phyloP scores from a whole-genome alignment of 2,797 vertebrate genomes.

The Decapterus maruadsi region DNA sequence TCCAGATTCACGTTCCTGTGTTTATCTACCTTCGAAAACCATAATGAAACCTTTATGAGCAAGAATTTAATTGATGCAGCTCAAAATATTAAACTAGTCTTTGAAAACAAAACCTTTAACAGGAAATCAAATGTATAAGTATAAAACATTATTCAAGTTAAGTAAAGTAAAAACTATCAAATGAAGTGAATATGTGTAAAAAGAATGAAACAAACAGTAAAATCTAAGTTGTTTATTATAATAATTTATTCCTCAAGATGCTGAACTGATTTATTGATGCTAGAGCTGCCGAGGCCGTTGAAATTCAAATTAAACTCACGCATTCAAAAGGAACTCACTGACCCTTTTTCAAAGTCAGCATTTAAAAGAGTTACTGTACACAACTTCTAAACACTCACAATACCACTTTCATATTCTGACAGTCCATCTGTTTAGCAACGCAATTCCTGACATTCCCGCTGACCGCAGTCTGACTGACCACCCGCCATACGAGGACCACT shows the following conservation, averaged over 20 bases:
- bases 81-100: not conserved
- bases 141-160: too few species aligned
- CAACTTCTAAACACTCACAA: conserved; percentile 38
- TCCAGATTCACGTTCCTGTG: not conserved
- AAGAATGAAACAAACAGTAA: not conserved
- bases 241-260: not conserved
- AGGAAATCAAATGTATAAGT: not conserved
- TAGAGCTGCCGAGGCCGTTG: not conserved
- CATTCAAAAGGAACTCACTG: not conserved
- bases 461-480: conserved; percentile 64
- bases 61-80: not conserved
- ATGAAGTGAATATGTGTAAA: not conserved
- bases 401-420: conserved; percentile 57
- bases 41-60: not conserved
- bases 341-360: not conserved
- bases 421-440: conserved; percentile 57
- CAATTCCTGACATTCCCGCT: conserved; percentile 61
- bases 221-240: not conserved
- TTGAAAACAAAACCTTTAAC: not conserved
- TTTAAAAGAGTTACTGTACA: conserved; percentile 49
- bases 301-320: conserved; percentile 44
- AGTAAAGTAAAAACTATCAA: not conserved
- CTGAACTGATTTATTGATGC: not conserved
- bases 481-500: conserved; percentile 14
- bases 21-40: not conserved